These are phyloP conservation scores for Anolis apletophallus DNA, from an alignment of 2,797 vertebrate genomes.

Conservation along the genomic window DNA sequence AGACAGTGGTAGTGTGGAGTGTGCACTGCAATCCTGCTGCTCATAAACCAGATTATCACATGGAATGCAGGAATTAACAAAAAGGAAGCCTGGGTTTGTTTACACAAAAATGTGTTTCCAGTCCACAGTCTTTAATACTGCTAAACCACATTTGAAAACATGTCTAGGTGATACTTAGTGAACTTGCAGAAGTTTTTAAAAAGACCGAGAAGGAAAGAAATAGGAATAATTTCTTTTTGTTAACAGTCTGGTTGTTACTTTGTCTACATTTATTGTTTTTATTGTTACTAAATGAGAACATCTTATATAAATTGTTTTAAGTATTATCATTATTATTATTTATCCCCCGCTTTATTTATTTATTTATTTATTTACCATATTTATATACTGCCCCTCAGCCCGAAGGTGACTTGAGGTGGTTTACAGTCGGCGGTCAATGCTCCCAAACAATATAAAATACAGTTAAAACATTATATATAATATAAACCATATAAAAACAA, in stretches of 20 bases:
- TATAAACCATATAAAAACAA: too few relatives aligned
- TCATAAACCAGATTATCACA: not conserved
- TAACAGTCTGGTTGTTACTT: not conserved
- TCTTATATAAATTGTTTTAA: too few relatives aligned
- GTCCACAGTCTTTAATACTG: not conserved
- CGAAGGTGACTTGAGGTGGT: too few relatives aligned
- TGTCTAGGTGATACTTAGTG: not conserved
- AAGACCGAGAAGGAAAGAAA: not conserved
- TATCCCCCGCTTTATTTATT: too few relatives aligned
- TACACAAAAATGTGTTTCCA: not conserved
- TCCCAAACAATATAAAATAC: too few relatives aligned
- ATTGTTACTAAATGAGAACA: too few relatives aligned
- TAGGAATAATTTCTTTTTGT: not conserved
- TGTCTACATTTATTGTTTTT: not conserved
- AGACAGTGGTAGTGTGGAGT: not conserved
- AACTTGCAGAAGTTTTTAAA: not conserved
- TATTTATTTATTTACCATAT: too few relatives aligned
- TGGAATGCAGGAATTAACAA: not conserved
- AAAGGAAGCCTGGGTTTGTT: not conserved
- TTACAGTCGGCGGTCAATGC: too few relatives aligned
- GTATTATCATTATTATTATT: too few relatives aligned
- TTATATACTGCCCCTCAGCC: too few relatives aligned
- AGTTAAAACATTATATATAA: too few relatives aligned
- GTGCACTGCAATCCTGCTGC: not conserved
- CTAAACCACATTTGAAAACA: not conserved